Evolutionary conservation across 2,113 vertebrate genomes (phyloP), one percentile per base, ranked within the genome.

Genomic region (Lethenteron reissneri): DNA sequence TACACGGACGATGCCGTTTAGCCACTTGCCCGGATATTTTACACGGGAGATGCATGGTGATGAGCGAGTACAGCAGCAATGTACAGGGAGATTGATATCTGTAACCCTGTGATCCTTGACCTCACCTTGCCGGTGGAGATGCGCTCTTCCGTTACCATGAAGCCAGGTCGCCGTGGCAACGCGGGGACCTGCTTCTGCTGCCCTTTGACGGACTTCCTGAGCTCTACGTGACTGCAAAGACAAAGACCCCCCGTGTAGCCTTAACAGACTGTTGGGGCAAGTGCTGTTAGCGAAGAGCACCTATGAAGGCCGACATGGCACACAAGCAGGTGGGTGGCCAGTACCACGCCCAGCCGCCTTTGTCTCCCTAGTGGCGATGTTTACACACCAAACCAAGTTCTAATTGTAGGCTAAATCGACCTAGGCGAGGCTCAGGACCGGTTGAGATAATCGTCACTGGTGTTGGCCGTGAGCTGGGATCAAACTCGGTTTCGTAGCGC

Each of bases 81-180:
- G 41, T 41, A 41, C 41, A 41, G 41, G 41, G 41, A 41, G 41
- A 41, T 41, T 41, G 41, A 3, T 41, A 3, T 41, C 41, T 41
- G 41, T 41, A 41, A 41, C 41, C 41, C 41, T 41, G 41, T 41
- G 41, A 41, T 41, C 41, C 41, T 41, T 41, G 12, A 10, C 56
- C 73, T 58, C 25, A 77, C 75, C 70, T 76, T 76, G 74, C 74
- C 74, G 58, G 70, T 75, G 59, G 73, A 74, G 21, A 79, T 72
- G 57, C 76, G 75, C 41, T 76, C 75, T 71, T 78, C 76, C 15
- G 74, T 76, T 62, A 78, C 75, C 25, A 75, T 70, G 71, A 75
- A 75, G 72, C 76, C 75, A 15, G 77, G 78, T 73, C 77, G 74
- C 58, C 57, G 59, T 59, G 77, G 76, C n/a, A 76, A 72, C 2